Evolutionary conservation across 1,140 invertebrate genomes (phyloP).

Genomic region (Schlechtendalia chinensis): DNA sequence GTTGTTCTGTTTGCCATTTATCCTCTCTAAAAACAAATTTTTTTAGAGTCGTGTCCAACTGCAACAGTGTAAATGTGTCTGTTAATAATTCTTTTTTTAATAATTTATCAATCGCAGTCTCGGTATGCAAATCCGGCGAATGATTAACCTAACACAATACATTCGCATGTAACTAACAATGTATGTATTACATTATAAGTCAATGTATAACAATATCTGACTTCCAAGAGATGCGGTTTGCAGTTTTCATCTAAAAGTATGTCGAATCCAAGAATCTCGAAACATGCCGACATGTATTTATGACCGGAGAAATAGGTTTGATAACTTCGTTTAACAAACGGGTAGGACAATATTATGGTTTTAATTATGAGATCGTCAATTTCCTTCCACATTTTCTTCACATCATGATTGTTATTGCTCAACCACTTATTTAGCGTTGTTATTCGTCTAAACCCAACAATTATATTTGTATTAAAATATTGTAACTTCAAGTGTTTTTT

Average conservation of each 20-base stretch:
- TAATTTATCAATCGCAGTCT: constrained; percentile 76
- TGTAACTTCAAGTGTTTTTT: background rate
- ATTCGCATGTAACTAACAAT: background rate
- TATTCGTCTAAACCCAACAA: constrained; percentile 63
- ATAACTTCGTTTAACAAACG: constrained; percentile 83
- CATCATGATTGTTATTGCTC: constrained; percentile 67
- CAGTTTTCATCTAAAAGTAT: constrained; percentile 80
- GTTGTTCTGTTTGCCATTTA: constrained; percentile 60
- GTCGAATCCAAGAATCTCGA: constrained; percentile 86
- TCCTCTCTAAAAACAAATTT: constrained; percentile 71
- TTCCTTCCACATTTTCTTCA: constrained; percentile 72
- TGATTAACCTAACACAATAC: constrained; percentile 60
- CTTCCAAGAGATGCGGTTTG: constrained; percentile 83
- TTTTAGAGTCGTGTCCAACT: constrained; percentile 76
- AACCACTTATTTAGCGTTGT: constrained; percentile 57
- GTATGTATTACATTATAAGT: too few relatives aligned
- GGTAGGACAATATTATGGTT: constrained; percentile 80
- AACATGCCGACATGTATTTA: constrained; percentile 79
- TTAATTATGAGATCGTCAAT: constrained; percentile 90
- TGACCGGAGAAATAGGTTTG: constrained; percentile 83
- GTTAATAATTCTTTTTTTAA: constrained; percentile 78
- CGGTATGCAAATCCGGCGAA: constrained; percentile 87
- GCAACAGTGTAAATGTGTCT: constrained; percentile 80
- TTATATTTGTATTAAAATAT: background rate
- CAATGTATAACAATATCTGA: constrained; percentile 55